These are phyloP conservation scores for Atethmia centrago DNA, from an alignment of 2,888 invertebrate species.

Conservation along the genomic window DNA sequence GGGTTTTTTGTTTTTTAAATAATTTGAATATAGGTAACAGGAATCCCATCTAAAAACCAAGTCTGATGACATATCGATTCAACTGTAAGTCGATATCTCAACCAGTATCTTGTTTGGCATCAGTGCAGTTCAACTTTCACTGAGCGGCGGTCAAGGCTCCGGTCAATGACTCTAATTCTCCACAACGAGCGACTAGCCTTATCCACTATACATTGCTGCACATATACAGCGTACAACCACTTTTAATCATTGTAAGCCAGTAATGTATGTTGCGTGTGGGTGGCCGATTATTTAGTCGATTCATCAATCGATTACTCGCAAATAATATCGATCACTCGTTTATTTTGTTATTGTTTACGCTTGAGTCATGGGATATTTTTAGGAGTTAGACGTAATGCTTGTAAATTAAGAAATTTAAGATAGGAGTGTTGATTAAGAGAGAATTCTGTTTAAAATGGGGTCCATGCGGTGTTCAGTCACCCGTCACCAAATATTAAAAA, in stretches of 20 bases:
- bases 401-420: background rate
- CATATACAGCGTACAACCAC: constrained; percentile 25
- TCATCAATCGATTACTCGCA: constrained; percentile 39
- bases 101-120: constrained; percentile 55
- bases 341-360: constrained; percentile 49
- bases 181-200: constrained; percentile 7
- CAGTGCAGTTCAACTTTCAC: constrained; percentile 75
- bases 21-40: too few relatives aligned
- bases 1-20: too few relatives aligned
- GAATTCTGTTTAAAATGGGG: background rate
- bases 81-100: constrained; percentile 53
- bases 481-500: background rate
- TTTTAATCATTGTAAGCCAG: constrained; percentile 19
- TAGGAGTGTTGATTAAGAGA: background rate
- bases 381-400: background rate
- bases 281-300: constrained; percentile 11
- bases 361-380: constrained; percentile 35
- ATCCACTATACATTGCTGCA: constrained; percentile 55
- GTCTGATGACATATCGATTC: constrained; percentile 33
- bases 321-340: constrained; percentile 49
- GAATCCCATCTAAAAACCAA: background rate
- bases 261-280: constrained; percentile 39
- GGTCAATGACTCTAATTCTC: constrained; percentile 72
- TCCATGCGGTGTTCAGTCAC: background rate
- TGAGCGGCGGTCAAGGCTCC: constrained; percentile 79